Base-by-base conservation (phyloP, 2,888 invertebrate genomes). In the Xiphydria camelus region DNA sequence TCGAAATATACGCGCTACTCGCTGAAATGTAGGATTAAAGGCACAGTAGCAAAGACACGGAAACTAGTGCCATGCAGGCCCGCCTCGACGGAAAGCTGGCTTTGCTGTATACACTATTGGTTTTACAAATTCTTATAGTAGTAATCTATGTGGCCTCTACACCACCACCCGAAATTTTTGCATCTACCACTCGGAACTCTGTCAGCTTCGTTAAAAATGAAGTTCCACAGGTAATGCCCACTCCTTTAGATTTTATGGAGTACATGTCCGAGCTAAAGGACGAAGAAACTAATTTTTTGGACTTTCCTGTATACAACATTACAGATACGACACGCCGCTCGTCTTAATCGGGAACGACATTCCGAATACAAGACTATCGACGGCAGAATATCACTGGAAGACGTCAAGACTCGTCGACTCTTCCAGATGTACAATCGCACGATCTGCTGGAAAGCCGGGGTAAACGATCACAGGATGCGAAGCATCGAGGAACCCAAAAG, bases 101-200 rank as follows among this genome's bases (percentile, higher is more conserved):
- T 50, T 61, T 73, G 53, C 68, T 75, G 38, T 75, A 73, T 57
- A 73, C 72, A 40, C 51, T 75, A 42, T 62, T 75, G 37, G 66
- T 71, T 45, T 59, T 74, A 39, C 74, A 75, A 67, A 66, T 75
- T 51, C 58, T 75, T 21, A 68, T 75, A 41, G 73, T 75, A 45
- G 69, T 75, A 62, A 64, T 75, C 34, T 75, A 75, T 51, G 74
- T 75, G 36, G 62, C 66, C 15, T 66, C 74, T 23, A 71, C 73
- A 46, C 74, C 74, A 17, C 61, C 61, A 50, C 58, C 66, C 32
- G 68, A 66, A 55, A 49, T 64, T 37, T 45, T 57, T 32, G 53
- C 47, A 36, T 51, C 59, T 25, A 61, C 64, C 29, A 64, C 58
- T 36, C 65, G 57, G 47, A 53, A 57, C 21, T 59, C 71, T 41